A percentile compares a stretch with the other conserved stretches of the same genome.
Evolutionary conservation across 1,140 invertebrate species (phyloP).

Genomic region (Drosophila lacteicornis): DNA sequence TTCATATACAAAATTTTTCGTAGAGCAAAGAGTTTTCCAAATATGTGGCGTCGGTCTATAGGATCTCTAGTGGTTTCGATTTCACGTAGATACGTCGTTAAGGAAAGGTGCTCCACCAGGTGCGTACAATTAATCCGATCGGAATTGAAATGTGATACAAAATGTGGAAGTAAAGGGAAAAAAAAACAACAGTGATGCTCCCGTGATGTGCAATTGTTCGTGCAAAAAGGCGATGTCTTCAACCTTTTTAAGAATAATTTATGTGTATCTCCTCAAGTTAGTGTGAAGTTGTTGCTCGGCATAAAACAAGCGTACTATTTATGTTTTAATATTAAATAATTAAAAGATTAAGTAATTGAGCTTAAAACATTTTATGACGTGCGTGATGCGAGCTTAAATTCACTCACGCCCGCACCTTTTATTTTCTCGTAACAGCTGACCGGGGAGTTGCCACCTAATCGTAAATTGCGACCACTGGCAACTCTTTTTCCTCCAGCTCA

Average conservation of each 20-base stretch:
- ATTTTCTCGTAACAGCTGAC: constrained; percentile 18
- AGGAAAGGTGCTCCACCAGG: background rate
- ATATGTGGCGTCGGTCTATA: constrained; percentile 13
- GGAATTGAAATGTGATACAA: constrained; percentile 14
- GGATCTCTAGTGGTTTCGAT: background rate
- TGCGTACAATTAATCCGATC: constrained; percentile 21
- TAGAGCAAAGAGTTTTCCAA: background rate
- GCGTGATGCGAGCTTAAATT: background rate
- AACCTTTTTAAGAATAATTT: too few relatives aligned
- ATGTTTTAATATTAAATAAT: background rate
- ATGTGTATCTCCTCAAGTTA: background rate
- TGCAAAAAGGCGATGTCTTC: too few relatives aligned
- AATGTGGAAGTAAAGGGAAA: background rate
- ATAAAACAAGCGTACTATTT: too few relatives aligned
- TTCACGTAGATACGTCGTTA: background rate
- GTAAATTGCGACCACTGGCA: background rate
- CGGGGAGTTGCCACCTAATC: constrained; percentile 12
- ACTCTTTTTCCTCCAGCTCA: constrained; percentile 2
- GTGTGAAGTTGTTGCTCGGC: too few relatives aligned
- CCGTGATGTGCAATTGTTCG: background rate
- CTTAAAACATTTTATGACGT: background rate
- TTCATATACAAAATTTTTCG: background rate
- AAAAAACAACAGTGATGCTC: constrained; percentile 16
- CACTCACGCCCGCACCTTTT: background rate
- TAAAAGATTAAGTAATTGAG: background rate